Base-by-base conservation (phyloP, 2,797 vertebrate genomes). In the Syndactyla subalaris region DNA sequence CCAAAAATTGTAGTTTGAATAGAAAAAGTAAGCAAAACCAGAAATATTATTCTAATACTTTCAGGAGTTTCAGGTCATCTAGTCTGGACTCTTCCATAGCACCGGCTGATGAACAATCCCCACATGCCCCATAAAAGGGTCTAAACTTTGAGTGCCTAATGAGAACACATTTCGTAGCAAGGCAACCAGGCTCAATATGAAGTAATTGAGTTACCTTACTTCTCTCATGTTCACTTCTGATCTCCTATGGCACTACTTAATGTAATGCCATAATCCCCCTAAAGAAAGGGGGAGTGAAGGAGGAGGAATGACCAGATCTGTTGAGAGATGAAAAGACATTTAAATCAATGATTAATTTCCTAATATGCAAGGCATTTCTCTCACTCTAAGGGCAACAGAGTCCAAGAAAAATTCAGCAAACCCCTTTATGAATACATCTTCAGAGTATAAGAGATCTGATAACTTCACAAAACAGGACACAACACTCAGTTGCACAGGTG, bases 271-370 rank as follows among this genome's bases (percentile, higher is more conserved):
- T 39, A 39, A 39, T 39, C 39, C 39, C 39, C 12, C 65, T 61
- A 41, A 78, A 92, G n/a, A 46, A 54, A 57, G 14, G 2, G 1
- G 2, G 3, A 6, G 4, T 0, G 1, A 52, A 62, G 29, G 11
- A 21, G 14, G 5, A 43, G 10, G 23, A 71, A 6, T 22, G 6
- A 48, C 9, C 14, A 57, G 21, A 27, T 49, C 10, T 76, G 12
- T n/a, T 16, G 23, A 65, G 30, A 30, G 2, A 51, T 68, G 17
- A 81, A 52, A 84, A 68, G 7, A 2, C 3, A 1, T 49, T 73
- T 52, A 66, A 89, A 67, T 15, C 0, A 36, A 57, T 72, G 6
- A 58, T 45, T 43, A 36, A 38, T 84, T 85, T 83, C 36, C 12
- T 81, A 30, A 43, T 8, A 10, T 32, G 18, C 26, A 74, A n/a